Base-by-base conservation (phyloP, 2,797 vertebrate genomes). In the Mus minutoides region DNA sequence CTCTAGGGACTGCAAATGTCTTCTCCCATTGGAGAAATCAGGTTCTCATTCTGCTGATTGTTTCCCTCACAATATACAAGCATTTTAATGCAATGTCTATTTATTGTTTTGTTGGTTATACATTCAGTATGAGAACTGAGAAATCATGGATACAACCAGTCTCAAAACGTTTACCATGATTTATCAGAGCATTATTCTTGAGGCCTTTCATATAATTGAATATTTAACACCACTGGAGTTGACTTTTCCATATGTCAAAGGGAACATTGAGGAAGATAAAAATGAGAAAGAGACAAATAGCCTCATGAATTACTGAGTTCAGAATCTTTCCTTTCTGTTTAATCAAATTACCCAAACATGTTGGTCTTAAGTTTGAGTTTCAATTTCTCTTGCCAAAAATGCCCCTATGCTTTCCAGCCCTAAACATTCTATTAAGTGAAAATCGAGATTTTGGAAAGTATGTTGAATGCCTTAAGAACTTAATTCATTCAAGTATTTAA, bases 401-500 rank as follows among this genome's bases (percentile, higher is more conserved):
- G 13, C 1, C 56, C 12, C 2, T 19, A 56, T 78, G 62, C 24
- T 69, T 64, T 24, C 58, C 16, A 54, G 88, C 1, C 67, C 22
- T 80, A 75, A 49, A 58, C 26, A 75, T 56, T 16, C 13, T 85
- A 54, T 21, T 80, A 80, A 89, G 43, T 54, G 37, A 86, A 96
- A 89, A 16, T 58, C 21, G 80, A 92, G n/a, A 86, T 54, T 76
- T 69, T 52, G 69, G 60, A 79, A 88, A 43, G 11, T 80, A 62
- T 24, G 29, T 34, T 89, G 49, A 80, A 60, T 60, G 29, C 37
- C 16, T 69, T 77, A 85, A 67, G 75, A 62, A 54, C n/a, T 46
- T 69, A 46, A 91, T 88, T 93, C 40, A 90, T 62, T 40, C 52
- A 86, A 37, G 46, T 89, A 60, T 90, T 69, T 82, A 34, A 29